Evolutionary conservation across 92 coral and sea anemone species (phyloP).

Genomic region (Heteractis magnifica): DNA sequence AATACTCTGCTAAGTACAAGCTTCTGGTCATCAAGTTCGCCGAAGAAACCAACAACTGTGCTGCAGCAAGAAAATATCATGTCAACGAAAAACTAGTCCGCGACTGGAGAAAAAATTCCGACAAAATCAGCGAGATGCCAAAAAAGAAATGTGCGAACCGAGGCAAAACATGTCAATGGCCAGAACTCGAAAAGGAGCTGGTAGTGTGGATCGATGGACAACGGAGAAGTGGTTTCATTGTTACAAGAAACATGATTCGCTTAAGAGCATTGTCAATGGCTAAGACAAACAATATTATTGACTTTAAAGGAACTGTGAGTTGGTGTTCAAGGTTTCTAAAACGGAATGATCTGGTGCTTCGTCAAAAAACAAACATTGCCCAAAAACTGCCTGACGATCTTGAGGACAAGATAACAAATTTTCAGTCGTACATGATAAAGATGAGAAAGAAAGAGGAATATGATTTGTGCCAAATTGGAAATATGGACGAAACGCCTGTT

Average conservation of each 20-base stretch:
- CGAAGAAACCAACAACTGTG: constrained; percentile 35
- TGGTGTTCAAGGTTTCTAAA: not conserved
- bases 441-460: not conserved
- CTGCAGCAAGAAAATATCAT: constrained; percentile 34
- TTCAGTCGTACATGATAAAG: not conserved
- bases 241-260: not conserved
- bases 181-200: constrained; percentile 48
- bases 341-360: not conserved
- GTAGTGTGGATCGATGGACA: not conserved
- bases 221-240: not conserved
- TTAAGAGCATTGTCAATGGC: not conserved
- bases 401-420: not conserved
- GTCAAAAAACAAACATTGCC: not conserved
- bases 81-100: not conserved
- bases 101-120: not conserved
- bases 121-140: not conserved
- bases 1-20: too few relatives aligned
- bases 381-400: not conserved
- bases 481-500: not conserved
- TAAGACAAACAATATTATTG: not conserved
- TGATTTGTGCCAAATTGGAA: not conserved
- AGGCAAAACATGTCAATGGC: constrained; percentile 60
- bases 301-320: not conserved
- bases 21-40: not conserved
- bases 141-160: constrained; percentile 41